Evolutionary conservation across 2,888 invertebrate species (phyloP), one percentile per base, ranked within the genome.

Genomic region (Caenorhabditis panamensis): DNA sequence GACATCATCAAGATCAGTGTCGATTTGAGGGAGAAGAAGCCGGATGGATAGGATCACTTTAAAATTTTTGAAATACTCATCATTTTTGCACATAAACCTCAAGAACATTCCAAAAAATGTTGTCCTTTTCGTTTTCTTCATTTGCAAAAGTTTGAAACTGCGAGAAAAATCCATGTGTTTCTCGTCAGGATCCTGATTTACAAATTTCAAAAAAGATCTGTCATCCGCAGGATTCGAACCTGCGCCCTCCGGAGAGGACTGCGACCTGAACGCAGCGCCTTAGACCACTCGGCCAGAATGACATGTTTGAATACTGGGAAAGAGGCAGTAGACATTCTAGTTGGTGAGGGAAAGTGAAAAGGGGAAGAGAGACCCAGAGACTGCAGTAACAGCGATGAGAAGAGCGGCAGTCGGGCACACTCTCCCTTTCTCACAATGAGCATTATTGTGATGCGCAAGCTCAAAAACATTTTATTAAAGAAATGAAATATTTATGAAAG

Each of bases 241-340:
- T 86, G 85, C 85, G 85, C 86, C 86, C 85, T 83, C 86, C 84
- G 84, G 84, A 86, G 86, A 84, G 85, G 95, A 94, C 94, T 94
- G 93, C 94, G 93, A 94, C 94, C 94, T 93, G 94, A 94, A 93
- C 93, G 94, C 93, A 92, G 93, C 95, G 95, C 95, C 95, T 95
- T 95, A 94, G 95, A 95, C 95, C 95, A 94, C 95, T 95, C 88
- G 88, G 88, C 88, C 88, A 88, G 86, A 86, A 84, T 82, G 80
- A 80, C 83, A 71, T 20, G 64, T 13, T 28, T 1, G 47, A 9
- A 31, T 6, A 9, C 31, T 6, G 5, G 9, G 9, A 9, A 4
- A 9, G 31, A 31, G 31, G 31, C 31, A 31, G 31, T 31, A 31
- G 31, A 31, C 31, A 31, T 31, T 6, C 31, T 9, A 31, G 31